Percentiles rank a stretch among this genome's conserved stretches.
These are phyloP conservation scores for Nothoprocta pentlandii DNA, from an alignment of 2,113 vertebrate species.

Conservation along the genomic window DNA sequence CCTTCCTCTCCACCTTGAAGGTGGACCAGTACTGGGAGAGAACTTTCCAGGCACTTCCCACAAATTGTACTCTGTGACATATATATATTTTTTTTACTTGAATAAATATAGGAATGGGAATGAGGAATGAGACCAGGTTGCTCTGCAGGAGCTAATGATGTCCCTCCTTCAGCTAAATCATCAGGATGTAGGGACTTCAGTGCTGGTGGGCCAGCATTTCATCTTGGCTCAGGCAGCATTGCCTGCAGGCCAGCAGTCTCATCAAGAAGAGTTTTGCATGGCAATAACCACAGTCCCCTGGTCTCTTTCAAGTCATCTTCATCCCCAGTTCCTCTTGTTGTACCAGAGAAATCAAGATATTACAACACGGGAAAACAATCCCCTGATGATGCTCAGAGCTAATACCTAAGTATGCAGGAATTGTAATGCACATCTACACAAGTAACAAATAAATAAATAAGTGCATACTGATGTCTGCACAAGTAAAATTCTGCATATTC, in stretches of 20 bases:
- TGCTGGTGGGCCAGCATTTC: background rate
- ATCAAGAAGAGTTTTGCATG: background rate
- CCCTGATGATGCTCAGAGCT: background rate
- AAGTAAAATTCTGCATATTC: slow-evolving; percentile 64
- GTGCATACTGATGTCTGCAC: slow-evolving; percentile 7
- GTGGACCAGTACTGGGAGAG: too few relatives aligned
- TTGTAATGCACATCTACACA: background rate
- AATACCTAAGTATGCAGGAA: background rate
- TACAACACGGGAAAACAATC: background rate
- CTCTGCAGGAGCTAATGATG: background rate
- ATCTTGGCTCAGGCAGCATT: background rate
- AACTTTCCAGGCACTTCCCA: background rate
- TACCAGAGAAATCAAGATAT: background rate
- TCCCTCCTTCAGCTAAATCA: background rate
- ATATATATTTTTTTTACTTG: background rate
- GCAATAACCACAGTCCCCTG: background rate
- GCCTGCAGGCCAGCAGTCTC: background rate
- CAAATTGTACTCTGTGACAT: background rate
- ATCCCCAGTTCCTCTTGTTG: background rate
- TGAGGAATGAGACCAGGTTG: background rate
- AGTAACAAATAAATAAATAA: slow-evolving; percentile 23
- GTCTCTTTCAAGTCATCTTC: background rate
- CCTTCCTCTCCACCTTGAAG: too few relatives aligned
- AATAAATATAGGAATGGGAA: background rate
- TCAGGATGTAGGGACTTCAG: too few relatives aligned